These are phyloP conservation scores for Muscicapa adusta DNA, from an alignment of 2,113 vertebrate genomes.

Conservation along the genomic window DNA sequence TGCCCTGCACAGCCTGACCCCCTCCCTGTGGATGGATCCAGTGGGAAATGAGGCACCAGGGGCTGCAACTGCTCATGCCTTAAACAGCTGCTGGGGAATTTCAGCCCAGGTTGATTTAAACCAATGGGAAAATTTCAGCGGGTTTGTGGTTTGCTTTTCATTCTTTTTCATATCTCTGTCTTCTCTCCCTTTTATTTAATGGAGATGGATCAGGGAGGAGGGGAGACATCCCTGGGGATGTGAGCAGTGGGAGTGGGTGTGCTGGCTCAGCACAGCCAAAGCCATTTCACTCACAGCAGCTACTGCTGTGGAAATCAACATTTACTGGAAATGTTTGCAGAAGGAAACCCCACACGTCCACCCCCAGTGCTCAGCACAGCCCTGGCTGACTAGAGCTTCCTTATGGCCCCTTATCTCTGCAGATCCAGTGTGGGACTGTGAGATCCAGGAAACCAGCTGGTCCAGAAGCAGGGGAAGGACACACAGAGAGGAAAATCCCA, in stretches of 20 bases:
- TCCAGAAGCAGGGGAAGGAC: not conserved
- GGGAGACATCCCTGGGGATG: not conserved
- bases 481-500: not conserved
- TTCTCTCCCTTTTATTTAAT: not conserved
- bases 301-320: not conserved
- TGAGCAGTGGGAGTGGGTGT: not conserved
- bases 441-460: not conserved
- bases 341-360: not conserved
- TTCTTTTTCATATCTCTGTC: not conserved
- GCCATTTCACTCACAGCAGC: not conserved
- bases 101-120: not conserved
- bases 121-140: not conserved
- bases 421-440: not conserved
- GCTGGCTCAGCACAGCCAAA: not conserved
- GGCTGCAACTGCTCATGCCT: not conserved
- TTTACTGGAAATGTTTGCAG: not conserved
- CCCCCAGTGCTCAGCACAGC: not conserved
- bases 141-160: not conserved
- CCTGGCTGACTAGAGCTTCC: not conserved
- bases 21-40: not conserved
- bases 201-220: not conserved
- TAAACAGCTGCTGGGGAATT: not conserved
- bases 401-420: not conserved
- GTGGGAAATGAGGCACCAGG: not conserved
- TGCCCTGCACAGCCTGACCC: not conserved